A percentile compares a stretch with the other conserved stretches of the same genome.
These are phyloP conservation scores for Anser brachyrhynchus DNA, from an alignment of 2,113 vertebrate species.

Conservation along the genomic window DNA sequence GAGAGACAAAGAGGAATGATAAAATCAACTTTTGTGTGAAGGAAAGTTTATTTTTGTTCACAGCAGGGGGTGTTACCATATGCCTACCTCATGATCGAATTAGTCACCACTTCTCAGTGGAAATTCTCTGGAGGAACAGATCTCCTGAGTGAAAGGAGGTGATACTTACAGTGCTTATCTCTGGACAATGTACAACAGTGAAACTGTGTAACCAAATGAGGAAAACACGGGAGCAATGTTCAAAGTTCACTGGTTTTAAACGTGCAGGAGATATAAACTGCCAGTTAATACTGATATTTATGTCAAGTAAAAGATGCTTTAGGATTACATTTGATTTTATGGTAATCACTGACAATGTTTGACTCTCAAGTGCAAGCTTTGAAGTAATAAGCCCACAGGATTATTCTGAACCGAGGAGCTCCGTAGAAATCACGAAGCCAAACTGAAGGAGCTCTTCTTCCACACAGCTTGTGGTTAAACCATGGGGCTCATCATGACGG, in stretches of 20 bases:
- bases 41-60: constrained; percentile 52
- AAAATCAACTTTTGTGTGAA: constrained; percentile 20
- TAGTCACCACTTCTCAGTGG: constrained; percentile 45
- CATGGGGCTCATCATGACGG: not conserved
- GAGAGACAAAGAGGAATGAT: constrained; percentile 14
- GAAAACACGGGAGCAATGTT: not conserved
- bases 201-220: not conserved
- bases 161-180: not conserved
- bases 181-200: not conserved
- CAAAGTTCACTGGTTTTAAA: not conserved
- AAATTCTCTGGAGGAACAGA: not conserved
- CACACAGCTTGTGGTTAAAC: not conserved
- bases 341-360: not conserved
- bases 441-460: not conserved
- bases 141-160: not conserved
- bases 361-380: not conserved
- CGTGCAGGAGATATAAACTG: not conserved
- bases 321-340: not conserved
- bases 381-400: not conserved
- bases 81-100: constrained; percentile 18
- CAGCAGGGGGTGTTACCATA: constrained; percentile 58
- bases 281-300: not conserved
- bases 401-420: not conserved
- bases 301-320: not conserved
- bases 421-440: not conserved